Conservation (phyloP, 1,140 invertebrate genomes). For the Zaprionus davidi region DNA sequence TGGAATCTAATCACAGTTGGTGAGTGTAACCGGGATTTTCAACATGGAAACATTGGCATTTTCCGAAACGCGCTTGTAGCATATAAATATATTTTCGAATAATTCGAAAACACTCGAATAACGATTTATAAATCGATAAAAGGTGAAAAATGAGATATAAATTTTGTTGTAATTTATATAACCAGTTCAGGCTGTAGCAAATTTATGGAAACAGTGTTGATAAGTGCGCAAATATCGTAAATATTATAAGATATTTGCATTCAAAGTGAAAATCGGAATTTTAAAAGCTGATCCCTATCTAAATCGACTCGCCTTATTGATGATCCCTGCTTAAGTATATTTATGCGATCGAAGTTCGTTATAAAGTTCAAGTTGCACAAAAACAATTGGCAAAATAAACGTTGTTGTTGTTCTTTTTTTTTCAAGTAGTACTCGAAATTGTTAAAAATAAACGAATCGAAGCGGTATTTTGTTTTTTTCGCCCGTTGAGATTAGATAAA, state of each 20-base stretch:
- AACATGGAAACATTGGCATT: slow-evolving; percentile 77
- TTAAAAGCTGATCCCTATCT: slow-evolving; percentile 32
- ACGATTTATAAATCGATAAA: background rate
- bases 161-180: background rate
- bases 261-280: slow-evolving; percentile 23
- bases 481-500: slow-evolving; percentile 57
- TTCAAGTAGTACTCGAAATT: slow-evolving; percentile 56
- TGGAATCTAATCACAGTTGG: slow-evolving; percentile 83
- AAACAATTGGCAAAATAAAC: slow-evolving; percentile 18
- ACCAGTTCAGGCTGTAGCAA: background rate
- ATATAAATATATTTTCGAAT: slow-evolving; percentile 6
- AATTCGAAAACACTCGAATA: background rate
- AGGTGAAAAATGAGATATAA: slow-evolving; percentile 2
- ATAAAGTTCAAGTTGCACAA: slow-evolving; percentile 40
- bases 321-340: slow-evolving; percentile 23
- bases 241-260: slow-evolving; percentile 35
- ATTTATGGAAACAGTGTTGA: slow-evolving; percentile 19
- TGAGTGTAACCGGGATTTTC: slow-evolving; percentile 84
- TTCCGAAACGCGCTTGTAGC: slow-evolving; percentile 30
- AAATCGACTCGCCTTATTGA: slow-evolving; percentile 18
- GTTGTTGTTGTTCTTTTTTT: background rate
- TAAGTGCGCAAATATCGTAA: slow-evolving; percentile 32
- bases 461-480: background rate
- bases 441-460: slow-evolving; percentile 61
- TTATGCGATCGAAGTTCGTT: slow-evolving; percentile 20